A percentile compares a stretch with the other conserved stretches of the same genome.
These are phyloP conservation scores for Aleiodes testaceus DNA, from an alignment of 2,888 invertebrate species.

Conservation along the genomic window DNA sequence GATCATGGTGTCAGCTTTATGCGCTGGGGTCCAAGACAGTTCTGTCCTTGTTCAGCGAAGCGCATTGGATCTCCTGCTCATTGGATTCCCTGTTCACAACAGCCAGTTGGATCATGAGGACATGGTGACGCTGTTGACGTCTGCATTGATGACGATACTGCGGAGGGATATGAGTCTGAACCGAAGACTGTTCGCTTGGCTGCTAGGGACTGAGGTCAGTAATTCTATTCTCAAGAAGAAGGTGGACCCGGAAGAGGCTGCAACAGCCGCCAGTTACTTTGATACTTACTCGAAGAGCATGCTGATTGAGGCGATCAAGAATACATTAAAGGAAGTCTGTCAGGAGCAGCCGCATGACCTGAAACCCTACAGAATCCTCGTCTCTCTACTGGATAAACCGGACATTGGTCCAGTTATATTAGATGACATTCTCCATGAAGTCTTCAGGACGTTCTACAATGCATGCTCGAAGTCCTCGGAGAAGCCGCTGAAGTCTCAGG, in stretches of 20 bases:
- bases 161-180: slow-evolving; percentile 93
- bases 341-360: slow-evolving; percentile 78
- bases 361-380: slow-evolving; percentile 84
- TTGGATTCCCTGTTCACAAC: slow-evolving; percentile 90
- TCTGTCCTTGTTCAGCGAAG: slow-evolving; percentile 89
- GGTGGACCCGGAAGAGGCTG: slow-evolving; percentile 61
- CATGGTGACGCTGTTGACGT: slow-evolving; percentile 82
- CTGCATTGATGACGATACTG: slow-evolving; percentile 83
- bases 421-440: slow-evolving; percentile 84
- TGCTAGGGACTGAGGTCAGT: slow-evolving; percentile 83
- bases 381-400: slow-evolving; percentile 88
- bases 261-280: slow-evolving; percentile 76
- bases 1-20: slow-evolving; percentile 86
- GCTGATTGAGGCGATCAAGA: slow-evolving; percentile 79
- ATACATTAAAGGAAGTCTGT: slow-evolving; percentile 76
- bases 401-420: slow-evolving; percentile 88
- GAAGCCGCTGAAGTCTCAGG: slow-evolving; percentile 75
- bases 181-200: slow-evolving; percentile 88
- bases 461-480: slow-evolving; percentile 61
- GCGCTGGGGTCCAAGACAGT: slow-evolving; percentile 85
- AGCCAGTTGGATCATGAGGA: slow-evolving; percentile 81
- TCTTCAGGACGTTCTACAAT: slow-evolving; percentile 77
- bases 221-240: slow-evolving; percentile 62
- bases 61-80: slow-evolving; percentile 86
- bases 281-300: slow-evolving; percentile 81